A percentile compares a stretch with the other conserved stretches of the same genome.
Conservation (phyloP, 53 echinoderm and acorn worm species). For the Arbacia lixula region DNA sequence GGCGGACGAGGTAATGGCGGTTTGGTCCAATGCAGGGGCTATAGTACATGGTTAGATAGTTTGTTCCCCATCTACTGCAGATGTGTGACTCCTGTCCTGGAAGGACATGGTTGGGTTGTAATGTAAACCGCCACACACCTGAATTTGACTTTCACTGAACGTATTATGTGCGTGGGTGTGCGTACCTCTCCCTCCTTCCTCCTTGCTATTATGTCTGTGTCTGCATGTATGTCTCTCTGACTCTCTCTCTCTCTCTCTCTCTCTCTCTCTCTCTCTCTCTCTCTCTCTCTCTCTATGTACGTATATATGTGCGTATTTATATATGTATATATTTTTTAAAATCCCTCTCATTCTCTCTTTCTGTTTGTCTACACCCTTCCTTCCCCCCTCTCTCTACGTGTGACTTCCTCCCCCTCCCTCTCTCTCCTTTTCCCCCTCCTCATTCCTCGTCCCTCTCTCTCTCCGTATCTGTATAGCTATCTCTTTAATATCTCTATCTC, state of each 20-base stretch:
- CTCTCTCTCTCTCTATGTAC: neutral
- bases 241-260: neutral
- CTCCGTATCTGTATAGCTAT: neutral
- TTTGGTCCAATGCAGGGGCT: too few species aligned
- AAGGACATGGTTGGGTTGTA: neutral
- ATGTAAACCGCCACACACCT: slow-evolving; percentile 7
- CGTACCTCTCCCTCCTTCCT: neutral
- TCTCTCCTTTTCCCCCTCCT: neutral
- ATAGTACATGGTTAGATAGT: too few species aligned
- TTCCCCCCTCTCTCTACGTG: neutral
- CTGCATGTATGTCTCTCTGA: neutral
- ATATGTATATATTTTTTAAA: too few species aligned
- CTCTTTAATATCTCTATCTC: neutral
- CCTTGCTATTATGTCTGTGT: slow-evolving; percentile 5
- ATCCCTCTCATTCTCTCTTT: neutral
- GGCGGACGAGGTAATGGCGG: too few species aligned
- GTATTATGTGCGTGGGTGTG: neutral
- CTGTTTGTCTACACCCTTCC: neutral
- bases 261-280: neutral
- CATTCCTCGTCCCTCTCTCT: neutral
- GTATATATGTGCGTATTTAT: too few species aligned
- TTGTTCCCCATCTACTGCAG: too few species aligned
- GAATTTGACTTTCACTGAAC: neutral
- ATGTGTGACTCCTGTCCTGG: too few species aligned
- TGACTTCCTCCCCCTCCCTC: neutral